phyloP scores from a whole-genome alignment of 2,797 vertebrate genomes.

The Peromyscus melanophrys region DNA sequence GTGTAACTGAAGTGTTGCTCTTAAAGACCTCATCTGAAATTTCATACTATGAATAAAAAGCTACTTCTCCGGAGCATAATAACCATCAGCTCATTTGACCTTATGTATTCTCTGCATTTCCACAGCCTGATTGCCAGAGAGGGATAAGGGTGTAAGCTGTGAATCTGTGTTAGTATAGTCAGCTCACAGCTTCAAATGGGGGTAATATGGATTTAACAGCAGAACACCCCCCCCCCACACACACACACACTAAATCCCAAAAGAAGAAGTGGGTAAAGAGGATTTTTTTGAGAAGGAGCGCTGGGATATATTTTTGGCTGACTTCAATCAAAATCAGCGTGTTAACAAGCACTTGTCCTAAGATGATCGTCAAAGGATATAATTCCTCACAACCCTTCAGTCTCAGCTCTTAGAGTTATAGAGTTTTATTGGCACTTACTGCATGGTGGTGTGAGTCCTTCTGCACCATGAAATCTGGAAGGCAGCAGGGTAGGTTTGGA shows the following conservation, averaged over 20 bases:
- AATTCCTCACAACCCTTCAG: slow-evolving; percentile 14
- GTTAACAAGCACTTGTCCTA: neutral
- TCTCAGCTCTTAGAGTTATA: neutral
- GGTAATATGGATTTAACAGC: neutral
- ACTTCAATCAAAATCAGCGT: slow-evolving; percentile 42
- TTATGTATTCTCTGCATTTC: neutral
- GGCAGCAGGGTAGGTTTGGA: neutral
- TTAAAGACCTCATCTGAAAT: neutral
- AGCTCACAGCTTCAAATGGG: neutral
- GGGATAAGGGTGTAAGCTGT: neutral
- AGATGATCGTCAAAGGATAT: neutral
- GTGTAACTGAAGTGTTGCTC: neutral
- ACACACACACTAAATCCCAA: neutral
- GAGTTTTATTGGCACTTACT: neutral
- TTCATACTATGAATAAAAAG: slow-evolving; percentile 12
- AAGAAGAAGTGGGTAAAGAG: slow-evolving; percentile 6
- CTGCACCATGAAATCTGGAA: neutral
- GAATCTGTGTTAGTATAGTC: slow-evolving; percentile 27
- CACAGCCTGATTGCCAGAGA: slow-evolving; percentile 23
- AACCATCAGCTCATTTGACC: neutral
- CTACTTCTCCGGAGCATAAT: neutral
- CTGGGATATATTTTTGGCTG: neutral
- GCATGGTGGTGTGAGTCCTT: neutral
- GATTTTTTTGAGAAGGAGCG: neutral
- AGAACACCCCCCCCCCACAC: neutral